These are phyloP conservation scores for Mesorhabditis belari DNA, from an alignment of 2,888 invertebrate species.

Conservation along the genomic window DNA sequence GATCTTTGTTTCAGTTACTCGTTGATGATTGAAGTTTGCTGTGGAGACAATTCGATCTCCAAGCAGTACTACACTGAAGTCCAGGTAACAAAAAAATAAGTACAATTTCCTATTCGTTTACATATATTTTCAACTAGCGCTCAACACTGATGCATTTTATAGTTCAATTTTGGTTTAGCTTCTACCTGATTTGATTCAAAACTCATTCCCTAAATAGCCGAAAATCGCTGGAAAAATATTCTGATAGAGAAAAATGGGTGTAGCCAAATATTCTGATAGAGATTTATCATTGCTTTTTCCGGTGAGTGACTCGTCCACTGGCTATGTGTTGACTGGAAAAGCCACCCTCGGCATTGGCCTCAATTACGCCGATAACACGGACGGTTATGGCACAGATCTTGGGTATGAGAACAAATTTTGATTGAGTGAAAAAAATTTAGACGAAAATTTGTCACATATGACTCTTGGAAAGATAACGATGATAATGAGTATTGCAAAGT, in stretches of 20 bases:
- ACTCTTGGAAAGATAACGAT: no score
- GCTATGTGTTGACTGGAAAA: constrained; percentile 11
- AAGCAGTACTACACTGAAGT: constrained; percentile 21
- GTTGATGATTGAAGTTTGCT: constrained; percentile 19
- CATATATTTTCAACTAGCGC: background rate
- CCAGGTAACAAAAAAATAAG: constrained; percentile 5
- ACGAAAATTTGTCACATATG: no score
- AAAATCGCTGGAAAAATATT: no score
- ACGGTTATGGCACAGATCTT: constrained; percentile 12
- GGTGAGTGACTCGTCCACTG: background rate
- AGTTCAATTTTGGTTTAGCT: no score
- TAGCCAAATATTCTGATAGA: no score
- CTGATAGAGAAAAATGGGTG: no score
- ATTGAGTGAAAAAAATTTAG: no score
- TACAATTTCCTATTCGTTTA: background rate
- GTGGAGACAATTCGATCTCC: constrained; percentile 1
- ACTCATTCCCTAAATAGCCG: no score
- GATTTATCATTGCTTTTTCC: background rate
- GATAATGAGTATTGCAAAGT: no score
- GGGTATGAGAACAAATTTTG: background rate
- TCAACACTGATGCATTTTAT: no score
- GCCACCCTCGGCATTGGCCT: constrained; percentile 23
- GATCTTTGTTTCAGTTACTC: background rate
- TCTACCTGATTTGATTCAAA: no score
- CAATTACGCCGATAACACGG: constrained; percentile 24